Percentiles rank a stretch among this genome's conserved stretches.
phyloP scores from a whole-genome alignment of 1,140 invertebrate genomes.

The Asobara japonica region DNA sequence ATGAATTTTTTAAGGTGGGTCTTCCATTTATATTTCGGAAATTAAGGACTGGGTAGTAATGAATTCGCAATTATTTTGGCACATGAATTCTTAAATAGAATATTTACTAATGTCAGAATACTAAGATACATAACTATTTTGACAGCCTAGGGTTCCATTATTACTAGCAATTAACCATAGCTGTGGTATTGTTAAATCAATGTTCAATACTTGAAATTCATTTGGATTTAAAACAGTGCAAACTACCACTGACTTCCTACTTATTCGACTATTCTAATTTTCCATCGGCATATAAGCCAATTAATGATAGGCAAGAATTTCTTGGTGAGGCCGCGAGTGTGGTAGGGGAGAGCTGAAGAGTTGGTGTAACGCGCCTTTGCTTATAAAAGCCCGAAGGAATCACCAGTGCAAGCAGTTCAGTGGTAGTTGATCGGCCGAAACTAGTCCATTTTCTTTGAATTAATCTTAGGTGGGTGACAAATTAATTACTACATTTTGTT shows the following conservation, averaged over 20 bases:
- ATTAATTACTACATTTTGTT: neutral
- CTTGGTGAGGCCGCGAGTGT: neutral
- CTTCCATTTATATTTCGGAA: neutral
- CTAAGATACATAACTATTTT: no score
- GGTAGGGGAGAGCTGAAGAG: constrained; percentile 33
- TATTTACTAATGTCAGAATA: no score
- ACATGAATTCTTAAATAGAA: neutral
- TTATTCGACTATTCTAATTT: constrained; percentile 16
- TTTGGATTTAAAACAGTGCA: neutral
- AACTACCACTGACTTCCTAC: neutral
- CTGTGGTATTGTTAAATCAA: no score
- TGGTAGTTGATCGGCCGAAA: constrained; percentile 53
- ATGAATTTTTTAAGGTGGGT: neutral
- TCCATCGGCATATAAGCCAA: constrained; percentile 46
- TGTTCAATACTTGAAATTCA: no score
- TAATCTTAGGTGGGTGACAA: constrained; percentile 46
- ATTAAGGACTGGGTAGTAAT: neutral
- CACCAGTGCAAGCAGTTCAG: constrained; percentile 49
- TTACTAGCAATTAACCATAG: no score
- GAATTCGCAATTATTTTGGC: neutral
- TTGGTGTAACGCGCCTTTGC: constrained; percentile 22
- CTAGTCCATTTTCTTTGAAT: constrained; percentile 34
- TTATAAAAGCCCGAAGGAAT: constrained; percentile 57
- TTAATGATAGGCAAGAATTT: constrained; percentile 33
- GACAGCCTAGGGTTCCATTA: no score